These are phyloP conservation scores for Spodoptera litura DNA, from an alignment of 1,140 invertebrate genomes.

Conservation along the genomic window DNA sequence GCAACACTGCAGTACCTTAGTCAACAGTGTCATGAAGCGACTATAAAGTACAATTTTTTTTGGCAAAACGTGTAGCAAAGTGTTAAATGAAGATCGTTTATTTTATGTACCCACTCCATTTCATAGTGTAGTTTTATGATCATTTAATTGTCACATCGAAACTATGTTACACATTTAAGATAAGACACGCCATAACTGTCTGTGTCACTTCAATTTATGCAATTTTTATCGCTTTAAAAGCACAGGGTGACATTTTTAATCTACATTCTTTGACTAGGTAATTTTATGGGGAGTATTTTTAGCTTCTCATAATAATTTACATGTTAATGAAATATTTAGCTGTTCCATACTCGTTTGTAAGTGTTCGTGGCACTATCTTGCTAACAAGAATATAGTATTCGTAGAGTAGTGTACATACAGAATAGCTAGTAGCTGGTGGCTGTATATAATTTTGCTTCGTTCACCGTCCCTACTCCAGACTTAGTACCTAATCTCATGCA, in stretches of 20 bases:
- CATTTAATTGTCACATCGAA: background rate
- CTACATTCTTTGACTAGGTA: background rate
- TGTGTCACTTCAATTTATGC: background rate
- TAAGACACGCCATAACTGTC: background rate
- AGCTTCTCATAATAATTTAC: conserved; percentile 30
- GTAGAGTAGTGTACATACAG: background rate
- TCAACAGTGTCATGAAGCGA: conserved; percentile 52
- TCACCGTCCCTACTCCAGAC: background rate
- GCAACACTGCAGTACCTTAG: conserved; percentile 58
- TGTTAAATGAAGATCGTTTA: background rate
- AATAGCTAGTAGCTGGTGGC: no score
- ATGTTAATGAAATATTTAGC: conserved; percentile 26
- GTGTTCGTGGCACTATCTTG: background rate
- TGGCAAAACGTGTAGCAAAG: conserved; percentile 10
- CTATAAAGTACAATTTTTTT: background rate
- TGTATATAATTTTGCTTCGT: no score
- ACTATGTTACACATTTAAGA: background rate
- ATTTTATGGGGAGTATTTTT: conserved; percentile 13
- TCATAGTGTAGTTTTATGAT: background rate
- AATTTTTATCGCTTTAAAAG: conserved; percentile 14
- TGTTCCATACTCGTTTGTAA: conserved; percentile 2
- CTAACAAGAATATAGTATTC: background rate
- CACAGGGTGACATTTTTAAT: conserved; percentile 8
- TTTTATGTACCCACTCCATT: no score
- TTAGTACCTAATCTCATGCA: background rate